These are phyloP conservation scores for Paralvinella palmiformis DNA, from an alignment of 1,140 invertebrate genomes.

Conservation along the genomic window DNA sequence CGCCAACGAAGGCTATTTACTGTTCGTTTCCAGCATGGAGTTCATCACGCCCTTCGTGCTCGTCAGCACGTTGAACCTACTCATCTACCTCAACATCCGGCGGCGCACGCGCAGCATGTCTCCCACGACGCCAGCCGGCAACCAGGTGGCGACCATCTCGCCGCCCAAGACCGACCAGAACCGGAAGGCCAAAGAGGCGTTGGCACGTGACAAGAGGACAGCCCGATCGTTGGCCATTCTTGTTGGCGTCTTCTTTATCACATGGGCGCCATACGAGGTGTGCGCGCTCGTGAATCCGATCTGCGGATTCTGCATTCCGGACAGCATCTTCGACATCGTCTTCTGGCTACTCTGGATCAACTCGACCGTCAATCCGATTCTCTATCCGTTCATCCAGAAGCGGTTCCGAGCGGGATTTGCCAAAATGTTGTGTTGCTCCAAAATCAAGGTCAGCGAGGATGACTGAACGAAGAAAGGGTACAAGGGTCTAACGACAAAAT, in stretches of 20 bases:
- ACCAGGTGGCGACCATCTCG: no score
- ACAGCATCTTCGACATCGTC: background rate
- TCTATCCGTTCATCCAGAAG: constrained; percentile 20
- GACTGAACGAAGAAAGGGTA: no score
- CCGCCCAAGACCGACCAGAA: background rate
- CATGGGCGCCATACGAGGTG: constrained; percentile 18
- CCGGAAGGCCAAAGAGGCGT: background rate
- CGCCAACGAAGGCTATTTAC: constrained; percentile 17
- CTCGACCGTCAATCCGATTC: constrained; percentile 16
- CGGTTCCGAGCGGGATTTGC: constrained; percentile 21
- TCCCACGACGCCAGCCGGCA: background rate
- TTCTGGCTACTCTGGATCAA: constrained; percentile 18
- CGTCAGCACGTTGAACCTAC: constrained; percentile 15
- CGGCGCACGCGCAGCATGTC: constrained; percentile 16
- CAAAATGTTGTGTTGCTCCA: no score
- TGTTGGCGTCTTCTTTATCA: constrained; percentile 21
- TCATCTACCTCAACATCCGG: constrained; percentile 22
- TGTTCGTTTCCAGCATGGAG: constrained; percentile 18
- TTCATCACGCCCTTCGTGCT: constrained; percentile 21
- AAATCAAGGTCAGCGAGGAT: no score
- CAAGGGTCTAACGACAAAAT: no score
- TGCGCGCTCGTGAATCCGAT: constrained; percentile 3
- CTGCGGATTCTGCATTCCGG: constrained; percentile 4
- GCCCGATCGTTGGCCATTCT: constrained; percentile 22
- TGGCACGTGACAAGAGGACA: constrained; percentile 20